Evolutionary conservation across 2,113 vertebrate genomes (phyloP).

Genomic region (Ploceus nigricollis): DNA sequence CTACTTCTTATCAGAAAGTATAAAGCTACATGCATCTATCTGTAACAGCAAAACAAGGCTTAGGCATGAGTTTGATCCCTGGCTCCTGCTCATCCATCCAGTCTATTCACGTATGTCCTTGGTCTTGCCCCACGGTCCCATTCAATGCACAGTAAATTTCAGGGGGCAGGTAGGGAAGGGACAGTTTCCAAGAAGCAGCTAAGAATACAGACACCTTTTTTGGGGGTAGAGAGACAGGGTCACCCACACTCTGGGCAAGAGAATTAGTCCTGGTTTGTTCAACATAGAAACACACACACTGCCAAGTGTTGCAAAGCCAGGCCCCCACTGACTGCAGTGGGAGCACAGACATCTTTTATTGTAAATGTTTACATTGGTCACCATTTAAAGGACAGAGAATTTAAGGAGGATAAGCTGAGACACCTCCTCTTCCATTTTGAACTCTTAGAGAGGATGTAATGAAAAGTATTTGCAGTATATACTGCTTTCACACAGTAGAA

Average conservation of each 20-base stretch:
- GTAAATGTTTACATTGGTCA: background rate
- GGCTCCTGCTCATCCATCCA: background rate
- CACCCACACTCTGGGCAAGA: background rate
- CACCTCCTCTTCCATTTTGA: background rate
- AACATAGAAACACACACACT: background rate
- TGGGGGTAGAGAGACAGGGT: background rate
- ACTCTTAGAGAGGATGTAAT: background rate
- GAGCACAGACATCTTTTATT: background rate
- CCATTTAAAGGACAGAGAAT: background rate
- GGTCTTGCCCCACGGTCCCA: background rate
- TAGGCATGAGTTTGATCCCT: background rate
- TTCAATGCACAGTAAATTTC: fast-evolving
- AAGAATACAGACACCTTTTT: background rate
- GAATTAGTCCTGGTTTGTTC: background rate
- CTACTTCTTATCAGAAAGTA: background rate
- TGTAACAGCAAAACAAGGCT: background rate
- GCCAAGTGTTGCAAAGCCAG: background rate
- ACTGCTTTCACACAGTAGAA: background rate
- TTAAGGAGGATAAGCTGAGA: background rate
- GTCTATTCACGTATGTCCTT: background rate
- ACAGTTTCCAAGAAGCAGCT: background rate
- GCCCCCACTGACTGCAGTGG: background rate
- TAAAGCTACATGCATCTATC: background rate
- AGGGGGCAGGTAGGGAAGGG: background rate
- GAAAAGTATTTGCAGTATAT: background rate